Base-by-base conservation (phyloP, 2,797 vertebrate species). In the Bryconaethiops microstoma region DNA sequence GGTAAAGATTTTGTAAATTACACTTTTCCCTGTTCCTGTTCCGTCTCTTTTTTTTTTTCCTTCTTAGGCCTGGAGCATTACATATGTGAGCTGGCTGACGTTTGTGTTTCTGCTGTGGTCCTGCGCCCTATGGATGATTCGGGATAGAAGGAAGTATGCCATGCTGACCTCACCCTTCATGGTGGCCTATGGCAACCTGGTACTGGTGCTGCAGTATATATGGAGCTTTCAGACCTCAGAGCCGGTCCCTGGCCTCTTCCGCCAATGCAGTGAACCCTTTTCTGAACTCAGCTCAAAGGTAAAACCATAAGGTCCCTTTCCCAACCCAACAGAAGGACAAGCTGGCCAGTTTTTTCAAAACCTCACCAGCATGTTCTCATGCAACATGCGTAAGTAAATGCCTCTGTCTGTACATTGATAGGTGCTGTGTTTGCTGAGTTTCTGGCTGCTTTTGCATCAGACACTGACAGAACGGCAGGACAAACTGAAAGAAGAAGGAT, bases 121-220 rank as follows among this genome's bases (percentile, higher is more conserved):
- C 0, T 98, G 97, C 65, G 90, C 92, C 0, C 87, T 99, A 72
- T 98, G 98, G 97, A 99, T 99, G 97, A 95, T 99, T 86, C 94
- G 96, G 39, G 95, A 99, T 90, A 87, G 95, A 76, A 92, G 97
- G 83, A 97, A 95, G 74, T 98, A 99, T 0, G 96, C 98, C 81
- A 99, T 99, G 97, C 91, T 99, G 83, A 95, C 95, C 17, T 98
- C 98, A 0, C 98, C 98, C 0, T 99, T 99, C 92, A 98, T 99
- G 96, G 98, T 99, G 48, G 92, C 95, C 39, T 99, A 97, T 42
- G 97, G 95, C 60, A 96, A 99, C 90, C 89, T 99, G 65, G 83
- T 99, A 76, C 89, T 99, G 50, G 92, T 94, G 0, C 90, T 99
- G 82, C 97, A 99, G 86, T 99, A 99, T 86, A 97, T 99, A 82